A percentile compares a stretch with the other conserved stretches of the same genome.
These are phyloP conservation scores for Glaucopsyche alexis DNA, from an alignment of 2,888 invertebrate species.

Conservation along the genomic window DNA sequence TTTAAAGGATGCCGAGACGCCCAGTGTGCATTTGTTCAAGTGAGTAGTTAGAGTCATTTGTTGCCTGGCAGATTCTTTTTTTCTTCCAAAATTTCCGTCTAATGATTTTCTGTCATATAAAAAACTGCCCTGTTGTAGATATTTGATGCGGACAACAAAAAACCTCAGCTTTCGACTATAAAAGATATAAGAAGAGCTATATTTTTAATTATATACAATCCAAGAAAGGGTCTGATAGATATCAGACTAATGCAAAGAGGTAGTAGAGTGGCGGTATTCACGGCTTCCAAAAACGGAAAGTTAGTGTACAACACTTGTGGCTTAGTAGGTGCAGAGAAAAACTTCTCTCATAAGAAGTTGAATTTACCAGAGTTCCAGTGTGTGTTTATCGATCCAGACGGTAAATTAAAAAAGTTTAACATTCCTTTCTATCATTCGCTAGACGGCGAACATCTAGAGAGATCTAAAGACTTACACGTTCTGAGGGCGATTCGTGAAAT, in stretches of 20 bases:
- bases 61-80: neutral
- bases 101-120: no score
- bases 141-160: conserved; percentile 68
- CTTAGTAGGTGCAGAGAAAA: conserved; percentile 84
- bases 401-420: conserved; percentile 88
- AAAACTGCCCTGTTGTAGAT: conserved; percentile 54
- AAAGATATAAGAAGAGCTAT: conserved; percentile 82
- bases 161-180: conserved; percentile 62
- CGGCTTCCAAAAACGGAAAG: conserved; percentile 91
- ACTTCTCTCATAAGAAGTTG: conserved; percentile 76
- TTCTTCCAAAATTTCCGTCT: no score
- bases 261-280: conserved; percentile 93
- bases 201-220: conserved; percentile 95
- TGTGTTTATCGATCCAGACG: conserved; percentile 90
- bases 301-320: conserved; percentile 90
- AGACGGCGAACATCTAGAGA: conserved; percentile 91
- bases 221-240: conserved; percentile 94
- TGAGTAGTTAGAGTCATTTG: conserved; percentile 49
- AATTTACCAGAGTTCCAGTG: conserved; percentile 85
- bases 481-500: conserved; percentile 86
- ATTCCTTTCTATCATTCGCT: conserved; percentile 96
- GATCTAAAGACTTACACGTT: conserved; percentile 92
- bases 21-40: conserved; percentile 95
- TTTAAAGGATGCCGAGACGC: conserved; percentile 99
- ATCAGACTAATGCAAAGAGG: conserved; percentile 96